Percentiles rank a stretch among this genome's conserved stretches.
These are phyloP conservation scores for Lepus americanus DNA, from an alignment of 2,113 vertebrate species.

Conservation along the genomic window DNA sequence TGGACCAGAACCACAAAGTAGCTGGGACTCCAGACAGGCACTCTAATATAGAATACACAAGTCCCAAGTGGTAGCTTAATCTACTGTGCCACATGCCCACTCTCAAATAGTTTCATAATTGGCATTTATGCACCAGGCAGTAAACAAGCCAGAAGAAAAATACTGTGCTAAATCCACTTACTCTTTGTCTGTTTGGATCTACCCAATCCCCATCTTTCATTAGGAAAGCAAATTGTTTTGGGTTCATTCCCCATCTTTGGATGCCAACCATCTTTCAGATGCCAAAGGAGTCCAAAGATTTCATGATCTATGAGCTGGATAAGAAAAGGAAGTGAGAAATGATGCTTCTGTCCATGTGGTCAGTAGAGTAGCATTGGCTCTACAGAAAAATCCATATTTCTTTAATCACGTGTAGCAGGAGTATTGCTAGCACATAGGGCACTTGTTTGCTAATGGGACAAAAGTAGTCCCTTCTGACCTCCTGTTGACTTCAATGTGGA, in stretches of 20 bases:
- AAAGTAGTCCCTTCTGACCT: neutral
- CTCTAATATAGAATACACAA: no score
- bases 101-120: constrained; percentile 45
- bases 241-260: constrained; percentile 14
- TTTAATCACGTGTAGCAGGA: neutral
- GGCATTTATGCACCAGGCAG: neutral
- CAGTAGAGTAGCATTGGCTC: neutral
- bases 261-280: constrained; percentile 48
- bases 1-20: no score
- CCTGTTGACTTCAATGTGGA: neutral
- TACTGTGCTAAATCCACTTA: constrained; percentile 35
- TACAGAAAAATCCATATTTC: neutral
- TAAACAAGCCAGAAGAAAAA: constrained; percentile 6
- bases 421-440: neutral
- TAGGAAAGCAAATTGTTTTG: constrained; percentile 40
- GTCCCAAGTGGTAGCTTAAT: no score
- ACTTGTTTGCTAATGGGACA: neutral
- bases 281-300: neutral
- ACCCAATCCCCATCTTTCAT: neutral
- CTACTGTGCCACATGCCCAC: no score
- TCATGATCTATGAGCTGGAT: neutral
- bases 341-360: neutral
- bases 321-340: constrained; percentile 25
- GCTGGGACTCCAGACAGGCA: no score
- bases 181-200: constrained; percentile 40